Conservation (phyloP, 2,797 vertebrate species). For the Fistularia commersonii region DNA sequence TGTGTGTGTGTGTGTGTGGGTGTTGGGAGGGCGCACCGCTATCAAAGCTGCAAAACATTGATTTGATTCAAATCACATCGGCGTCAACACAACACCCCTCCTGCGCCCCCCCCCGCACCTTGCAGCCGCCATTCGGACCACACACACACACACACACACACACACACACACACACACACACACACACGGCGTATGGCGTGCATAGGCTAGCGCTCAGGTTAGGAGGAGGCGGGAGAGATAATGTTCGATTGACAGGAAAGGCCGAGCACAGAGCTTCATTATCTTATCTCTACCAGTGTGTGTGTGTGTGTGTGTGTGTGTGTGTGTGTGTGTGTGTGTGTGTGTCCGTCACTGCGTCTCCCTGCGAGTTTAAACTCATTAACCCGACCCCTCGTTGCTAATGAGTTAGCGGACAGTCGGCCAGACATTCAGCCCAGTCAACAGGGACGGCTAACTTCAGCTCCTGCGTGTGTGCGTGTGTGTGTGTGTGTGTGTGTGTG, state of each 20-base stretch:
- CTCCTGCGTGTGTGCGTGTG: conserved; percentile 4
- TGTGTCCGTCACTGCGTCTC: conserved; percentile 16
- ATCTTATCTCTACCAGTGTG: conserved; percentile 38
- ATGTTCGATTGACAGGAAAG: conserved; percentile 23
- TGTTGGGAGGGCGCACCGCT: no score
- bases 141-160: conserved; percentile 3
- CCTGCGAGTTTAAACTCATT: conserved; percentile 46
- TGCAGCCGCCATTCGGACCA: no score
- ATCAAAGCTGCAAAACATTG: no score
- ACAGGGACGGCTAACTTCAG: conserved; percentile 14
- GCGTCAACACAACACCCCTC: no score
- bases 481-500: conserved; percentile 10
- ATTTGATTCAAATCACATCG: no score
- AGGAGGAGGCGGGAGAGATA: conserved; percentile 12
- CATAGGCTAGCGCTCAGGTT: no score
- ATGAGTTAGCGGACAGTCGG: conserved; percentile 19
- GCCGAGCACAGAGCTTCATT: conserved; percentile 33
- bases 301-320: no score
- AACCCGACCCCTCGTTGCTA: conserved; percentile 38
- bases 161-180: not conserved
- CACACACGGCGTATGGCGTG: no score
- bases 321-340: no score
- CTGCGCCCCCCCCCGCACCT: no score
- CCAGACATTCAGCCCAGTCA: conserved; percentile 16
- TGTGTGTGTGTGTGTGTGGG: no score